Evolutionary conservation across 2,797 vertebrate genomes (phyloP).

Genomic region (Schizothorax lantsangensis): DNA sequence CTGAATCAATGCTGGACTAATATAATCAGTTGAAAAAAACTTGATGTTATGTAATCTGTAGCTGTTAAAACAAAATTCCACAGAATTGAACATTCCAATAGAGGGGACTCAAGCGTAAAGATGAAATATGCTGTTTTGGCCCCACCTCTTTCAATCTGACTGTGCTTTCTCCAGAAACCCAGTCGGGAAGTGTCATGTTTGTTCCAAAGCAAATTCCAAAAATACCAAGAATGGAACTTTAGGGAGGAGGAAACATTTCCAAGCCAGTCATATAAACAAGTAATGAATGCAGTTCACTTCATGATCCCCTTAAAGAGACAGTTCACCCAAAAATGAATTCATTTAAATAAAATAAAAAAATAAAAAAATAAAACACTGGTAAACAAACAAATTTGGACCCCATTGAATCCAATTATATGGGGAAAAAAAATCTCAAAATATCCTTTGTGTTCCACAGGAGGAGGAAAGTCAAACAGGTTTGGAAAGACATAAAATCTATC

Average conservation of each 20-base stretch:
- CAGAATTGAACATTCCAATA: slow-evolving; percentile 6
- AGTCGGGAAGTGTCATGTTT: slow-evolving; percentile 82
- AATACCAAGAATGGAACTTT: slow-evolving; percentile 79
- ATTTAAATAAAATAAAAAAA: neutral
- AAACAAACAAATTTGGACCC: neutral
- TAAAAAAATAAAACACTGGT: neutral
- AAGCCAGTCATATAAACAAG: slow-evolving; percentile 45
- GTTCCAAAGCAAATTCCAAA: slow-evolving; percentile 83
- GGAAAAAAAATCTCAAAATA: too few relatives aligned
- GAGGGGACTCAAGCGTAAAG: neutral
- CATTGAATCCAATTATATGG: neutral
- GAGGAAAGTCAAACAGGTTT: neutral
- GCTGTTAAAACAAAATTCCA: neutral
- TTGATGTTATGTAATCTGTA: slow-evolving; percentile 11
- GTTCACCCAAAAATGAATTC: neutral
- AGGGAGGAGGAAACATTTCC: slow-evolving; percentile 73
- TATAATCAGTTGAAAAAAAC: neutral
- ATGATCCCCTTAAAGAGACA: slow-evolving; percentile 19
- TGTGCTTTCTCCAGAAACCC: slow-evolving; percentile 67
- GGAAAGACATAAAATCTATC: neutral
- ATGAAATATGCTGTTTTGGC: slow-evolving; percentile 24
- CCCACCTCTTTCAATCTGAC: slow-evolving; percentile 8
- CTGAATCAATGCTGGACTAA: neutral
- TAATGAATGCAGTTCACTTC: neutral
- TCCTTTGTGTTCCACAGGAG: neutral